Evolutionary conservation across 2,797 vertebrate species (phyloP).

Genomic region (Eleutherodactylus coqui): DNA sequence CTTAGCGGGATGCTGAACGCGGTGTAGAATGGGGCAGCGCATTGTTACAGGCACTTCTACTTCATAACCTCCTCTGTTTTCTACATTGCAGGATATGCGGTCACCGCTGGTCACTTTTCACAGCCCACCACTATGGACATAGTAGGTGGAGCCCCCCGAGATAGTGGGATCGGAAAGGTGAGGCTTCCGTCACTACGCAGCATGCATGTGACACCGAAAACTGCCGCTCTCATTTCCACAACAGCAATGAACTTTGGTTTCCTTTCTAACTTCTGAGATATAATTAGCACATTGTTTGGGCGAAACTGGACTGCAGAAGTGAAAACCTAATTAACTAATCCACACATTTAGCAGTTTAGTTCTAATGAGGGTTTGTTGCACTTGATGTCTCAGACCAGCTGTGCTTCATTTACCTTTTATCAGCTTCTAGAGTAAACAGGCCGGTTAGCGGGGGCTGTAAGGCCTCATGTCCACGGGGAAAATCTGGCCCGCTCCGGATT

Average conservation of each 20-base stretch:
- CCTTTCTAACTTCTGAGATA: constrained; percentile 42
- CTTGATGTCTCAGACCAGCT: not conserved
- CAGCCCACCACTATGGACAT: constrained; percentile 84
- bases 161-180: constrained; percentile 92
- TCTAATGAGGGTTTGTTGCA: not conserved
- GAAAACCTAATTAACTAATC: not conserved
- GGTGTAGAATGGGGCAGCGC: not conserved
- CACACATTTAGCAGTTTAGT: not conserved
- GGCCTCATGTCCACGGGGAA: no score
- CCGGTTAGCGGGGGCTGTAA: no score
- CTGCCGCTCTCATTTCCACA: constrained; percentile 3
- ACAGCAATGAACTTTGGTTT: constrained; percentile 38
- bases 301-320: not conserved
- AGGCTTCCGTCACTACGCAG: constrained; percentile 50
- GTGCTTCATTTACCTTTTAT: not conserved
- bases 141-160: constrained; percentile 94
- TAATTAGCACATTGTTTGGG: constrained; percentile 44
- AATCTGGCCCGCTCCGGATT: no score
- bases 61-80: constrained; percentile 39
- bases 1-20: not conserved
- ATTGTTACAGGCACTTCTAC: not conserved
- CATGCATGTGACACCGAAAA: not conserved
- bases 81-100: constrained; percentile 85
- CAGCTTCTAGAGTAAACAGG: not conserved
- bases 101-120: constrained; percentile 95